Conservation (phyloP, 2,888 invertebrate species). For the Ennomos quercinarius region DNA sequence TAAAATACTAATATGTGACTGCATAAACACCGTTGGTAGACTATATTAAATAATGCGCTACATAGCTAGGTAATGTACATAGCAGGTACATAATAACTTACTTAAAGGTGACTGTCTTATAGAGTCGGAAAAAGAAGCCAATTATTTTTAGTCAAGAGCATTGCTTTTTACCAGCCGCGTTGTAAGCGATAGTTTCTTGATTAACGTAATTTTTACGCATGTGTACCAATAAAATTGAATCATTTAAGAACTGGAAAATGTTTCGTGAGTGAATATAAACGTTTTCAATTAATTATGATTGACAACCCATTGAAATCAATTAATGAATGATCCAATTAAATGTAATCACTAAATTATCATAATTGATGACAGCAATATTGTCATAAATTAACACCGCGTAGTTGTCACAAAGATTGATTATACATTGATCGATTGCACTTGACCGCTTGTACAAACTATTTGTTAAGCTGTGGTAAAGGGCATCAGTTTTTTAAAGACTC, state of each 20-base stretch:
- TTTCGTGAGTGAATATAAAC: no score
- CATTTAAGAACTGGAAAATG: no score
- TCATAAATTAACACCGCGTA: slow-evolving; percentile 28
- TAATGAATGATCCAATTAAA: slow-evolving; percentile 25
- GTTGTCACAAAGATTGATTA: slow-evolving; percentile 24
- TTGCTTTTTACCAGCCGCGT: no score
- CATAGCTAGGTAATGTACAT: no score
- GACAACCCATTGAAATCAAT: slow-evolving; percentile 8
- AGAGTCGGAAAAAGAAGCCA: no score
- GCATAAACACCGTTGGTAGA: slow-evolving; percentile 41
- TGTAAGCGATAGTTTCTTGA: no score
- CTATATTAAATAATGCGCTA: no score
- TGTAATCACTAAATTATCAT: slow-evolving; percentile 28
- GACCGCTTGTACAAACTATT: slow-evolving; percentile 14
- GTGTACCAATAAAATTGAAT: no score
- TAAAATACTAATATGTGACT: slow-evolving; percentile 15
- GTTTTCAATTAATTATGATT: slow-evolving; percentile 9
- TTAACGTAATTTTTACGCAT: no score
- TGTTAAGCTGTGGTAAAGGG: slow-evolving; percentile 6
- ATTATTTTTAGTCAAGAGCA: no score
- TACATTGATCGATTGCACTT: slow-evolving; percentile 33
- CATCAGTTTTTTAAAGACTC: neutral
- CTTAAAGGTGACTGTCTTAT: no score
- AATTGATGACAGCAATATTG: slow-evolving; percentile 44
- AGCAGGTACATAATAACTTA: no score